Conservation (phyloP, 2,888 invertebrate genomes). For the Lottia scabra region DNA sequence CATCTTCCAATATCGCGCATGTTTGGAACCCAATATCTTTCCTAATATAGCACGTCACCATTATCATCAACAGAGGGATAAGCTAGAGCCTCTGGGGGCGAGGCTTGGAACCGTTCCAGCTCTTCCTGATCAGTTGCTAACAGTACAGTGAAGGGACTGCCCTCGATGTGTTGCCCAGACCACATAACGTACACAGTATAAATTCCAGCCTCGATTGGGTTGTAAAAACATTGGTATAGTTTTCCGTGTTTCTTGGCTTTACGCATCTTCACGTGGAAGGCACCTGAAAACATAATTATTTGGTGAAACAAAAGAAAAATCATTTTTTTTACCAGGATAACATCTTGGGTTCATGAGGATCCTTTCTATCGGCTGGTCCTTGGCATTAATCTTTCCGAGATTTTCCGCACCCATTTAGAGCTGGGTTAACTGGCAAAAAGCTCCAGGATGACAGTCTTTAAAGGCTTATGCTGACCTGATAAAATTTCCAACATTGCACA, state of each 20-base stretch:
- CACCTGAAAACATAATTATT: constrained; percentile 36
- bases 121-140: constrained; percentile 43
- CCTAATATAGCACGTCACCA: background rate
- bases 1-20: too few species aligned
- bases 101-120: constrained; percentile 22
- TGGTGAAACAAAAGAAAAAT: too few species aligned
- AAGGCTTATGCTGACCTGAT: too few species aligned
- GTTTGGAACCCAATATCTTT: too few species aligned
- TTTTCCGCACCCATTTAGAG: too few species aligned
- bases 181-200: constrained; percentile 56
- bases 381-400: too few species aligned
- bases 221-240: constrained; percentile 55
- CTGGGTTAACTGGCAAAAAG: too few species aligned
- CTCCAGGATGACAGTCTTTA: too few species aligned
- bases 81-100: background rate
- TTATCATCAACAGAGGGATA: background rate
- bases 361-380: too few species aligned
- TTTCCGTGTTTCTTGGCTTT: constrained; percentile 54
- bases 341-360: too few species aligned
- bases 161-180: constrained; percentile 51
- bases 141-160: constrained; percentile 51
- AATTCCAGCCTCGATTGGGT: constrained; percentile 52
- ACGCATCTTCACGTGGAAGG: constrained; percentile 56
- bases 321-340: too few species aligned
- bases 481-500: too few species aligned